Base-by-base conservation (phyloP, 2,797 vertebrate genomes). In the Sylvilagus floridanus region DNA sequence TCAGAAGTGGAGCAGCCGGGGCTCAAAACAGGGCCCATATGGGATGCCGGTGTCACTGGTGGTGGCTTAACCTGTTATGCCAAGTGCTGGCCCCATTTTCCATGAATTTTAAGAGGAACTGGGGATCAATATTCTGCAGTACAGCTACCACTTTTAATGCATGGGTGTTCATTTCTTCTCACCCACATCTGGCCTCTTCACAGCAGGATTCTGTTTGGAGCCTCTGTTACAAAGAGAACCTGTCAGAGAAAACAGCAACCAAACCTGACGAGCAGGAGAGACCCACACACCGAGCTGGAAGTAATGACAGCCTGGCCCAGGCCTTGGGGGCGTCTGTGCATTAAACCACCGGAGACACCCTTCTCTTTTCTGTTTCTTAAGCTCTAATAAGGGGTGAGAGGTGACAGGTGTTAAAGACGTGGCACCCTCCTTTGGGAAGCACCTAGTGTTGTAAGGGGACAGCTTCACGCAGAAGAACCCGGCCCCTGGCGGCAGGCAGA, bases 351-450 rank as follows among this genome's bases (percentile, higher is more conserved):
- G 30, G 57, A 76, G 78, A 94, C 65, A 88, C 57, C 22, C 37
- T 69, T 75, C 24, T 77, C 87, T 81, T 94, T 35, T 60, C 86
- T 81, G 82, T 84, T 54, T 90, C 72, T 92, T 42, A 19, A 89
- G 19, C 73, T 8, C 47, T 63, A 52, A 78, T 73, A 14, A 42
- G 47, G 50, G 47, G 19, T 19, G 37, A 92, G 42, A 89, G 62
- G 21, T 50, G 69, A 68, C 5, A 2, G 14, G 12, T 21, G 37
- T 37, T 57, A 66, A 57, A 72, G 50, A 57, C 35, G 4, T 2
- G 85, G 72, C 16, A 63, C 71, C n/a, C 62, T 71, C 19, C 83
- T 63, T 62, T 78, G 72, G 73, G 91, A 76, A 60, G 60, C 12
- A 24, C 32, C 52, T 50, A 65, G 14, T 42, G 42, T 37, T 71